Conservation (phyloP, 2,888 invertebrate genomes). For the Agrochola macilenta region DNA sequence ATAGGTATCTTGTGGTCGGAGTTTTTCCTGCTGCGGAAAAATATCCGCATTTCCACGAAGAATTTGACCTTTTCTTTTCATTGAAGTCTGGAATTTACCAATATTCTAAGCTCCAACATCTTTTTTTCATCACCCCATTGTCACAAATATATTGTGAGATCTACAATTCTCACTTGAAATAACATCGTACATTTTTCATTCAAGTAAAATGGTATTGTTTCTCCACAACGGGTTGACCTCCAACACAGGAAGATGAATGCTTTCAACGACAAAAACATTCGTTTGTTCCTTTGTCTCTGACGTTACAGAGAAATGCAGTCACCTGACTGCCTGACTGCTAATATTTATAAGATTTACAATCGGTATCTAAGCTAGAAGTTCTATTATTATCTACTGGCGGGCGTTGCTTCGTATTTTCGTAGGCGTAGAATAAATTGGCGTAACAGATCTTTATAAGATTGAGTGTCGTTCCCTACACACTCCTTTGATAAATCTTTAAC, state of each 20-base stretch:
- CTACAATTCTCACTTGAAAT: constrained; percentile 18
- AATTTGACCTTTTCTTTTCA: constrained; percentile 4
- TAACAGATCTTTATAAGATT: constrained; percentile 22
- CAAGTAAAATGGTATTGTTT: constrained; percentile 44
- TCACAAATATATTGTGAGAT: constrained; percentile 16
- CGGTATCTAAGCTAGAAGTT: constrained; percentile 8
- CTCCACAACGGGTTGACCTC: constrained; percentile 37
- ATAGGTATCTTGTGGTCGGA: neutral
- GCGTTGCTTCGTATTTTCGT: constrained; percentile 6
- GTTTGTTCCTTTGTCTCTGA: constrained; percentile 32
- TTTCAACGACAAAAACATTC: constrained; percentile 24
- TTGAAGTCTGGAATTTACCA: neutral
- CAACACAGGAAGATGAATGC: constrained; percentile 42
- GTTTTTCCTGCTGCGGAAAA: neutral
- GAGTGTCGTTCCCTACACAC: constrained; percentile 7
- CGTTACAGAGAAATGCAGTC: constrained; percentile 40
- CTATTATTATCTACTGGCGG: constrained; percentile 20
- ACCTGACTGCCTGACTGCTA: constrained; percentile 45
- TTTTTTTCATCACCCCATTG: constrained; percentile 19
- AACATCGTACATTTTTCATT: constrained; percentile 39
- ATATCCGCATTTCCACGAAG: constrained; percentile 4
- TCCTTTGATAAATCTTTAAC: constrained; percentile 17
- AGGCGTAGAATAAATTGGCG: constrained; percentile 29
- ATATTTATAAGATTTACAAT: constrained; percentile 30
- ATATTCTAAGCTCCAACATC: constrained; percentile 7